These are phyloP conservation scores for Crenichthys baileyi DNA, from an alignment of 2,797 vertebrate genomes.

Conservation along the genomic window DNA sequence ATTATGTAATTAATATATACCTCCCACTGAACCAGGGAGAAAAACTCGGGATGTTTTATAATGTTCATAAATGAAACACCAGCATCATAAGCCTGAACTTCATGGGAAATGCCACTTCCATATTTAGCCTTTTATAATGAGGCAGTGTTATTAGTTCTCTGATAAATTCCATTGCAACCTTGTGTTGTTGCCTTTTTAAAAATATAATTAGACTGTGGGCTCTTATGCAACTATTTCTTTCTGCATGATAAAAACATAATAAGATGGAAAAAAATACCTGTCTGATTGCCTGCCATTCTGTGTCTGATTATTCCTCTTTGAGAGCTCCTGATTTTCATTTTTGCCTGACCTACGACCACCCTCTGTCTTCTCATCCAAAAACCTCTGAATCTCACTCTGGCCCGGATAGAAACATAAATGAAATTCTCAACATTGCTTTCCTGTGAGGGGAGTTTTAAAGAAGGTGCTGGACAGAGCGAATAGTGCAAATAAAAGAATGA, in stretches of 20 bases:
- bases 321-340: slow-evolving; percentile 34
- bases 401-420: slow-evolving; percentile 29
- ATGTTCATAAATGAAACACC: slow-evolving; percentile 10
- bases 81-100: slow-evolving; percentile 41
- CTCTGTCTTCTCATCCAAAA: slow-evolving; percentile 26
- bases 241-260: slow-evolving; percentile 23
- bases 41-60: background rate
- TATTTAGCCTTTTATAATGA: slow-evolving; percentile 70
- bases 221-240: slow-evolving; percentile 27
- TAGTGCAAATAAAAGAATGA: slow-evolving; percentile 44
- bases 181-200: slow-evolving; percentile 28
- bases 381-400: slow-evolving; percentile 18
- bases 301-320: slow-evolving; percentile 37
- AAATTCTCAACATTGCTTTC: slow-evolving; percentile 28
- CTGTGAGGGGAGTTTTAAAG: slow-evolving; percentile 11
- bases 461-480: slow-evolving; percentile 11
- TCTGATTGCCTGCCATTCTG: slow-evolving; percentile 7
- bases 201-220: slow-evolving; percentile 52
- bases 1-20: background rate
- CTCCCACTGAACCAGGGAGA: background rate
- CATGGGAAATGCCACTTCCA: slow-evolving; percentile 52
- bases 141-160: slow-evolving; percentile 47
- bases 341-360: slow-evolving; percentile 11
- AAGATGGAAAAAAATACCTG: slow-evolving; percentile 9
- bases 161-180: slow-evolving; percentile 19